phyloP scores from a whole-genome alignment of 2,888 invertebrate species.

The Macrophya alboannulata region DNA sequence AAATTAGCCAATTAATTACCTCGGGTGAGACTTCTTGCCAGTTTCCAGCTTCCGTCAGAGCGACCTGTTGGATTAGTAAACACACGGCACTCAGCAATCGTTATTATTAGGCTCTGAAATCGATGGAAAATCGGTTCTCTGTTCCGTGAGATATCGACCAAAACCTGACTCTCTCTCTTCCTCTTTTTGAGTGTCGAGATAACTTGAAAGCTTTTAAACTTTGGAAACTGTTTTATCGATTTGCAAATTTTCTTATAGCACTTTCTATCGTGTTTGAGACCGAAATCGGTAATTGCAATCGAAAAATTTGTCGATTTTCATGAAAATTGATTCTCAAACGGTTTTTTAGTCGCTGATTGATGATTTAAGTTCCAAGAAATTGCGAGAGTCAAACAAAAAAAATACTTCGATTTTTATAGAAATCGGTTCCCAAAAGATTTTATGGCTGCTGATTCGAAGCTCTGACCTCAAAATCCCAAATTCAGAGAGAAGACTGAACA shows the following conservation, averaged over 20 bases:
- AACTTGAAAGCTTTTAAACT: not conserved
- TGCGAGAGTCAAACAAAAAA: not conserved
- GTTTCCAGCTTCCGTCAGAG: constrained; percentile 78
- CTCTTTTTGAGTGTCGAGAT: not conserved
- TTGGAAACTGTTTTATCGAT: not conserved
- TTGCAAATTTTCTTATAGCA: not conserved
- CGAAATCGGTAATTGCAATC: not conserved
- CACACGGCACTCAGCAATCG: constrained; percentile 63
- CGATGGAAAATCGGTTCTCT: not conserved
- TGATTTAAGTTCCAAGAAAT: not conserved
- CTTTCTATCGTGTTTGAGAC: not conserved
- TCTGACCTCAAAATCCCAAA: not conserved
- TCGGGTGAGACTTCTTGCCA: constrained; percentile 80
- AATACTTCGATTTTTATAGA: not conserved
- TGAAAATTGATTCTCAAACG: not conserved
- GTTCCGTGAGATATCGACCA: not conserved
- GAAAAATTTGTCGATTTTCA: not conserved
- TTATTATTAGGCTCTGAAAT: constrained; percentile 36
- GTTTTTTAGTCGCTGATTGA: not conserved
- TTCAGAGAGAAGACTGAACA: not conserved
- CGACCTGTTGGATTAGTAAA: constrained; percentile 79
- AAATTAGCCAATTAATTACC: constrained; percentile 69
- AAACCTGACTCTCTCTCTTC: not conserved
- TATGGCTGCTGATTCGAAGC: not conserved
- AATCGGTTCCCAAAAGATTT: not conserved